phyloP scores from a whole-genome alignment of 2,888 invertebrate species.

The Schizaphis graminum region DNA sequence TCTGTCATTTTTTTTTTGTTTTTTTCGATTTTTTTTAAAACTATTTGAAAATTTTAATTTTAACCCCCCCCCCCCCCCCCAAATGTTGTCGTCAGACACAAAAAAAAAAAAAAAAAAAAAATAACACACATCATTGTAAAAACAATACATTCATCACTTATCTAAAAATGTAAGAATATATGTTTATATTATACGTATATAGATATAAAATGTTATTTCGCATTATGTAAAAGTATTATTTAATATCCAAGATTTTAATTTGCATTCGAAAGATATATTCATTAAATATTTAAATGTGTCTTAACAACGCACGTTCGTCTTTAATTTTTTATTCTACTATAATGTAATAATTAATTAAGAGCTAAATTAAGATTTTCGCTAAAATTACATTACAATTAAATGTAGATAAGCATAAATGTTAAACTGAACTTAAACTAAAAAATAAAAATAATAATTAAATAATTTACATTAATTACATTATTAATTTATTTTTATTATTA shows the following conservation, averaged over 20 bases:
- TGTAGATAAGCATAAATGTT: background rate
- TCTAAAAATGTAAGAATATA: background rate
- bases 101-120: no score
- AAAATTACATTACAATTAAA: constrained; percentile 1
- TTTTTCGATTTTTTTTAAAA: no score
- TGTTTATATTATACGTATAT: background rate
- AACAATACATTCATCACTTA: no score
- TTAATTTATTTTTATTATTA: constrained; percentile 6
- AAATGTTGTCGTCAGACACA: no score
- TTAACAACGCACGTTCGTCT: background rate
- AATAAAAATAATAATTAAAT: constrained; percentile 20
- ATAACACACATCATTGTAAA: no score
- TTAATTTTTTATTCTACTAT: background rate
- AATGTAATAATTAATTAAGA: background rate
- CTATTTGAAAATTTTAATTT: no score
- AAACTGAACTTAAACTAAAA: background rate
- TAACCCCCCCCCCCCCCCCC: no score
- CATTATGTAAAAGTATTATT: background rate
- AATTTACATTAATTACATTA: constrained; percentile 20
- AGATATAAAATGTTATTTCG: background rate
- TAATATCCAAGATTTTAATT: background rate
- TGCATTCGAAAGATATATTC: background rate
- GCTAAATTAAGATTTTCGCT: background rate
- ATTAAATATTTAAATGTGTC: constrained; percentile 16
- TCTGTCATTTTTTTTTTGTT: no score